Evolutionary conservation across 2,113 vertebrate genomes (phyloP).

Genomic region (Periophthalmodon schlosseri): DNA sequence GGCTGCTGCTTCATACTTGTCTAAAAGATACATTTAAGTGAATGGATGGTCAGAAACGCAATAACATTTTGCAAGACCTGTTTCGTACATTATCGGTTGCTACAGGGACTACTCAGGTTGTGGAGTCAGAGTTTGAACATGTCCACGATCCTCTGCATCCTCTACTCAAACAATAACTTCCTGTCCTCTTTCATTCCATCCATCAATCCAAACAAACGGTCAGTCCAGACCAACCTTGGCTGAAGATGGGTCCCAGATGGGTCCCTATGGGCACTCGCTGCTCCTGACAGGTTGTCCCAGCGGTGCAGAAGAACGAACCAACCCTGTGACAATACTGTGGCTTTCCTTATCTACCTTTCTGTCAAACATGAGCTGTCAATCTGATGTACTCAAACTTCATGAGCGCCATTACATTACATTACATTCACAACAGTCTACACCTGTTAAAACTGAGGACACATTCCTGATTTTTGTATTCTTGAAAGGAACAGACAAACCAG

Average conservation of each 20-base stretch:
- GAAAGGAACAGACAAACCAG: slow-evolving; percentile 16
- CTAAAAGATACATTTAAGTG: no score
- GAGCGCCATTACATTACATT: not conserved
- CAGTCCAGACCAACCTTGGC: not conserved
- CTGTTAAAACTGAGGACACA: not conserved
- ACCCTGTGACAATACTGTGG: not conserved
- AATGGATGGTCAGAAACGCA: no score
- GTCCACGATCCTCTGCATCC: not conserved
- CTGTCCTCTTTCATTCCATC: not conserved
- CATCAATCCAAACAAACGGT: not conserved
- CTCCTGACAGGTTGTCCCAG: not conserved
- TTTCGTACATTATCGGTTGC: no score
- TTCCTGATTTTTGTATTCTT: not conserved
- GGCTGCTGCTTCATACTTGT: no score
- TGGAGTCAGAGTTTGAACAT: not conserved
- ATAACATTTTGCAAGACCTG: no score
- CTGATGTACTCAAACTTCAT: not conserved
- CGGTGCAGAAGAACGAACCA: not conserved
- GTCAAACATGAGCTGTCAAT: not conserved
- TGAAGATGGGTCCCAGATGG: not conserved
- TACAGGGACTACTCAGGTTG: no score
- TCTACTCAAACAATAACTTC: not conserved
- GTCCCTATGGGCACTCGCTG: not conserved
- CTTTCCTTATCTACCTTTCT: not conserved
- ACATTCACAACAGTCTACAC: no score